A percentile compares a stretch with the other conserved stretches of the same genome.
phyloP scores from a whole-genome alignment of 2,797 vertebrate species.

The Helarctos malayanus region DNA sequence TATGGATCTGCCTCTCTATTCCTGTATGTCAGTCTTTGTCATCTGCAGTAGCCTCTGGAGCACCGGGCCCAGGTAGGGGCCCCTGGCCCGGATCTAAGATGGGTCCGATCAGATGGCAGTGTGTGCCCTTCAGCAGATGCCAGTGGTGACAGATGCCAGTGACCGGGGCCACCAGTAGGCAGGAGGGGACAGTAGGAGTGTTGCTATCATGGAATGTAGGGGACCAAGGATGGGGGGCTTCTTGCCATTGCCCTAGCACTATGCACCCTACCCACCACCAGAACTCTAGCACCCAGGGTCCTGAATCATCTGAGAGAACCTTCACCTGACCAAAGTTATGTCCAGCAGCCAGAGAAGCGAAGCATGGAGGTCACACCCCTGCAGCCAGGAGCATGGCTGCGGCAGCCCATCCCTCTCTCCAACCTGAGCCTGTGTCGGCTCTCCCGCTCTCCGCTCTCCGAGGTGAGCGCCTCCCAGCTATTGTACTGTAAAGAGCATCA shows the following conservation, averaged over 20 bases:
- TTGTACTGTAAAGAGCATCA: background rate
- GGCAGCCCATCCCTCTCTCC: background rate
- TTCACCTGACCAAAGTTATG: background rate
- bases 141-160: background rate
- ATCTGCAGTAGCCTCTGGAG: background rate
- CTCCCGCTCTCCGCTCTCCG: background rate
- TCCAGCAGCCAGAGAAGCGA: background rate
- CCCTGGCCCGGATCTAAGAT: background rate
- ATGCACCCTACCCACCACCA: background rate
- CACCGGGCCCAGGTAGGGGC: background rate
- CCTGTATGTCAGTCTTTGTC: background rate
- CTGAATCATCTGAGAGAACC: background rate
- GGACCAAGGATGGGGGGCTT: background rate
- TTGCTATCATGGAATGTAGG: background rate
- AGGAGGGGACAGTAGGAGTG: background rate
- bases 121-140: background rate
- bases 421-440: background rate
- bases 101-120: background rate
- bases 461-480: background rate
- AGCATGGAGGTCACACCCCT: background rate
- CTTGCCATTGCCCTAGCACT: background rate
- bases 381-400: accelerated
- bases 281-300: background rate
- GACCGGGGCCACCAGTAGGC: background rate
- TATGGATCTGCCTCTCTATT: background rate